phyloP scores from a whole-genome alignment of 2,797 vertebrate genomes.

The Antrozous pallidus region DNA sequence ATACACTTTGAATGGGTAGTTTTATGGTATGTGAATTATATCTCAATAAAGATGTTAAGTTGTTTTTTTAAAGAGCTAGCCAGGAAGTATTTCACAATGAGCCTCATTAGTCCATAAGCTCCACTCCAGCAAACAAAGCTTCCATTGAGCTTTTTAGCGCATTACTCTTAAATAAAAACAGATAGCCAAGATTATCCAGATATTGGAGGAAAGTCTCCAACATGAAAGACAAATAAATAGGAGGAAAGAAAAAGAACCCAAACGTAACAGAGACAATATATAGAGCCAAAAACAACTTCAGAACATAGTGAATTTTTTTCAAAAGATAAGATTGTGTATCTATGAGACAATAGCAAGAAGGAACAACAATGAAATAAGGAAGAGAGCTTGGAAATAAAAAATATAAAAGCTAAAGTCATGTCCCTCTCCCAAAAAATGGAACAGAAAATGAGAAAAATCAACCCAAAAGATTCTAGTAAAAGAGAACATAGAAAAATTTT shows the following conservation, averaged over 20 bases:
- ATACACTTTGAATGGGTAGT: neutral
- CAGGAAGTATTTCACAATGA: neutral
- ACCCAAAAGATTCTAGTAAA: neutral
- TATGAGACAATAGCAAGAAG: neutral
- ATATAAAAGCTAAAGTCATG: neutral
- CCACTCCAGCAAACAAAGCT: neutral
- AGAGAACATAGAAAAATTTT: neutral
- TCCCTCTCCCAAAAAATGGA: neutral
- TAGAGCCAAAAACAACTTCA: slow-evolving; percentile 33
- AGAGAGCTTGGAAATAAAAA: slow-evolving; percentile 25
- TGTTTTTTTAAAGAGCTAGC: neutral
- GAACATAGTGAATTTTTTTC: slow-evolving; percentile 38
- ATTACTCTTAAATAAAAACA: slow-evolving; percentile 28
- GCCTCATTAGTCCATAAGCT: neutral
- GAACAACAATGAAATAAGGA: neutral
- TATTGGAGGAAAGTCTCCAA: neutral
- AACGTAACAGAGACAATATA: neutral
- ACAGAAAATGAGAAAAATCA: slow-evolving; percentile 24
- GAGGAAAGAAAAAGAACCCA: neutral
- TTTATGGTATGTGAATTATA: slow-evolving; percentile 15
- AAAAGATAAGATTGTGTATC: neutral
- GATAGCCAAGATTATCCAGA: neutral
- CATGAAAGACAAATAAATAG: neutral
- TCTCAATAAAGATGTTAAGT: slow-evolving; percentile 13
- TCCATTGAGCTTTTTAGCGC: neutral